These are phyloP conservation scores for Catajapyx aquilonaris DNA, from an alignment of 1,140 invertebrate genomes.

Conservation along the genomic window DNA sequence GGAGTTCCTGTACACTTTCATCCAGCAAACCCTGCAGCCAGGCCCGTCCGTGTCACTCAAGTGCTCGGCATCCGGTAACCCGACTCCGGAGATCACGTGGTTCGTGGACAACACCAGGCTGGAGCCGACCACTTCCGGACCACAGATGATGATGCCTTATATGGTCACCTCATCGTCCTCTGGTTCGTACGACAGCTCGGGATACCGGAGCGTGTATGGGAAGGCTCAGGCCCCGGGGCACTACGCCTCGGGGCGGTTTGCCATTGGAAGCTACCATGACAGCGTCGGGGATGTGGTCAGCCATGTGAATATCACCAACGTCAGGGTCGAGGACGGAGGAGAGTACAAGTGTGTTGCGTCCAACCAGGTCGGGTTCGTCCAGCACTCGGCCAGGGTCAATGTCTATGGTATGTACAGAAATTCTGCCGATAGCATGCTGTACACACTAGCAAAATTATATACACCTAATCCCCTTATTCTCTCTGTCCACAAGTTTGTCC, in stretches of 20 bases:
- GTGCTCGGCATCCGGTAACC: conserved; percentile 31
- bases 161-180: no score
- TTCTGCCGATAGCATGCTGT: no score
- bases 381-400: conserved; percentile 22
- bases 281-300: conserved; percentile 15
- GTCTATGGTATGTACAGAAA: conserved; percentile 19
- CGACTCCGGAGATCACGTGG: conserved; percentile 19
- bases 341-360: conserved; percentile 23
- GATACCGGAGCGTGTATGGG: no score
- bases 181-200: no score
- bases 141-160: background rate
- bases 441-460: no score
- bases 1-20: conserved; percentile 19
- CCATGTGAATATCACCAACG: conserved; percentile 23
- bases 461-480: no score
- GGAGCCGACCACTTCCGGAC: background rate
- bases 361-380: conserved; percentile 20
- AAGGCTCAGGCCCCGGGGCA: no score
- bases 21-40: conserved; percentile 18
- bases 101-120: background rate
- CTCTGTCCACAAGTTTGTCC: no score
- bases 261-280: background rate
- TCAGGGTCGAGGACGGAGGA: conserved; percentile 24
- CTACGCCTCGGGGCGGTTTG: no score
- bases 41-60: conserved; percentile 20